These are phyloP conservation scores for Irena cyanogastra DNA, from an alignment of 2,113 vertebrate species.

Conservation along the genomic window DNA sequence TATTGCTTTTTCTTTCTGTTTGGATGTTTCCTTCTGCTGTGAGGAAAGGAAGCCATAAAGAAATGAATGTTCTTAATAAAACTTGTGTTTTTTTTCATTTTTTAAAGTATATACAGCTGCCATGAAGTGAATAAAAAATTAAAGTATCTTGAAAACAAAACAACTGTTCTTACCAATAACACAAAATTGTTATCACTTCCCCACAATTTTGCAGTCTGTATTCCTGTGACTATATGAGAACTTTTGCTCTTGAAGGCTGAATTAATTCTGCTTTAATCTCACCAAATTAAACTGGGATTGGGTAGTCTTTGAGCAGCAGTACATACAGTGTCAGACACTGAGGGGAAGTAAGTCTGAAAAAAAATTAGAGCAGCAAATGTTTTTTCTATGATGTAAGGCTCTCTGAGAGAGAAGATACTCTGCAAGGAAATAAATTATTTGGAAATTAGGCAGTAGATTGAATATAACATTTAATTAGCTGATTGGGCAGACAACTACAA, in stretches of 20 bases:
- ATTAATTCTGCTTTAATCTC: not conserved
- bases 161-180: not conserved
- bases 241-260: not conserved
- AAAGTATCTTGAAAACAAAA: not conserved
- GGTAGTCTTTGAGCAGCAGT: not conserved
- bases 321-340: not conserved
- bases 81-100: not conserved
- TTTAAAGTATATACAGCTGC: not conserved
- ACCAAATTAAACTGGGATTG: not conserved
- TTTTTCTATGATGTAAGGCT: not conserved
- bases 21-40: not conserved
- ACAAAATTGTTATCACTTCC: not conserved
- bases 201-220: not conserved
- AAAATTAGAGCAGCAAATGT: not conserved
- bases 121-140: not conserved
- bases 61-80: not conserved
- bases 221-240: not conserved
- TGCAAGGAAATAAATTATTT: not conserved
- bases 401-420: not conserved
- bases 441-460: not conserved
- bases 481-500: not conserved
- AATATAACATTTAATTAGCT: not conserved
- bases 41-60: not conserved
- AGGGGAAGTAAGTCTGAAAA: not conserved
- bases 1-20: not conserved